Percentiles rank a stretch among this genome's conserved stretches.
phyloP scores from a whole-genome alignment of 2,888 invertebrate species.

The Orthosia cruda region DNA sequence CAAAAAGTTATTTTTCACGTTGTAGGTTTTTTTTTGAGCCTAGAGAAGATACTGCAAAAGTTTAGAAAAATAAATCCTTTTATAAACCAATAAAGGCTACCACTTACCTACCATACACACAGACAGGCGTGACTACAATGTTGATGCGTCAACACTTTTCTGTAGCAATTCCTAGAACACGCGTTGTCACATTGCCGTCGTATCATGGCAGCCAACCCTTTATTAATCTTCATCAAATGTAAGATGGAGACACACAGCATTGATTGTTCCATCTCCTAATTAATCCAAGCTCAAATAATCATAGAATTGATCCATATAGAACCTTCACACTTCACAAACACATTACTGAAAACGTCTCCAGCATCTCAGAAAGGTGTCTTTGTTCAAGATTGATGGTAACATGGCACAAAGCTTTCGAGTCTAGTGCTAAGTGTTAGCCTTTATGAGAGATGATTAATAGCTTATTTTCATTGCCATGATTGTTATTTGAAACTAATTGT shows the following conservation, averaged over 20 bases:
- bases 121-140: too few relatives aligned
- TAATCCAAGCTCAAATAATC: conserved; percentile 4
- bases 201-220: neutral
- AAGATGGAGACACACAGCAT: neutral
- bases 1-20: too few relatives aligned
- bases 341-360: conserved; percentile 30
- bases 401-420: conserved; percentile 19
- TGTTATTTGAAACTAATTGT: conserved; percentile 16
- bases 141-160: neutral
- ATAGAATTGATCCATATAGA: conserved; percentile 19
- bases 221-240: neutral
- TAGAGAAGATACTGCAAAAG: too few relatives aligned
- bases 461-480: conserved; percentile 6
- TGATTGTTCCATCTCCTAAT: neutral
- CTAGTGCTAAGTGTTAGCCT: conserved; percentile 24
- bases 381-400: conserved; percentile 39
- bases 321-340: conserved; percentile 19
- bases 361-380: conserved; percentile 28
- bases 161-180: too few relatives aligned
- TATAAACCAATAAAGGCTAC: too few relatives aligned
- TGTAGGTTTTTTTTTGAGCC: too few relatives aligned
- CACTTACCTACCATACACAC: too few relatives aligned
- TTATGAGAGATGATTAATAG: conserved; percentile 51
- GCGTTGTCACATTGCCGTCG: neutral
- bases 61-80: too few relatives aligned